Base-by-base conservation (phyloP, 2,888 invertebrate species). In the Strigamia transsilvanica region DNA sequence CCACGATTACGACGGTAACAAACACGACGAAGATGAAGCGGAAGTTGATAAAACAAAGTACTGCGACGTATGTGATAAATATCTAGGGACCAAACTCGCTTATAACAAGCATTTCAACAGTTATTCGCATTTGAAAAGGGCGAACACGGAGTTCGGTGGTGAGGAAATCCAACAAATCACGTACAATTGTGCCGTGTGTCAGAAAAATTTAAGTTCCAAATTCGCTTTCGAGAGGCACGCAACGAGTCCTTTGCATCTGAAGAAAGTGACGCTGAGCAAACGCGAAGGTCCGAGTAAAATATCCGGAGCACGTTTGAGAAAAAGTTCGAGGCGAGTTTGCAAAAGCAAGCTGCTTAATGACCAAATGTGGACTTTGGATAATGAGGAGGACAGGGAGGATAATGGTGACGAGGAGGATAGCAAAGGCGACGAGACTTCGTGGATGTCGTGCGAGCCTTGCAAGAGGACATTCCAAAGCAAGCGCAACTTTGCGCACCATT, bases 101-200 rank as follows among this genome's bases (percentile, higher is more conserved):
- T 95, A 94, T 87, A 93, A 94, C 84, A 91, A 93, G 84, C 95
- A 95, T 21, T 21, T 81, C 18, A 66, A 66, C n/a, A 66, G 61
- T 12, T 21, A 23, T 34, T 81, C 23, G 56, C 81, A 81, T 32
- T n/a, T 32, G 81, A 81, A 81, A 81, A 21, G 46, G 27, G 34
- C 32, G 34, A 80, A 80, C 13, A 5, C 27, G 18, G n/a, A 32
- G 32, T 27, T 34, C 3, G n/a, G 42, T 18, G 38, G 15, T 13
- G 79, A 79, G n/a, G 13, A 79, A 10, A 5, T 13, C 13, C 2
- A 23, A 2, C 73, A 42, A 79, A 46, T 46, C 4, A 79, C 15
- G 21, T 94, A 92, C 87, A 94, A 94, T 94, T 94, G 94, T 86
- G 92, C 92, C 82, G 93, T 94, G 32, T 95, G 95, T 86, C 93